Evolutionary conservation across 2,797 vertebrate genomes (phyloP), one percentile per base, ranked within the genome.

Genomic region (Balearica regulorum): DNA sequence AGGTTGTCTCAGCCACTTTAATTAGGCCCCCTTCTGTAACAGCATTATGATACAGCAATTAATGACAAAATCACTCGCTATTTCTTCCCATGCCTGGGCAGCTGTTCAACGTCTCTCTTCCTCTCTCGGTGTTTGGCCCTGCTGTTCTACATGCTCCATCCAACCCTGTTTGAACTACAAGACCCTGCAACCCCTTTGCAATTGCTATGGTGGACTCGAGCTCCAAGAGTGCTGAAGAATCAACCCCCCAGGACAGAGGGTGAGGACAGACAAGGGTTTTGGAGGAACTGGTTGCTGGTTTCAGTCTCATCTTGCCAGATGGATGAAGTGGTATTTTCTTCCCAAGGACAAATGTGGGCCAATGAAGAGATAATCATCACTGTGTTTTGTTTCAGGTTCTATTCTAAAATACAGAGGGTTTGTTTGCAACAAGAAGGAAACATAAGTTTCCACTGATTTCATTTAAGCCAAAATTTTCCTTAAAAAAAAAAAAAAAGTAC

Each of bases 181-280:
- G 51, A 7, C 31, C 2, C 4, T 3, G 64, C 39, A 75, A 62
- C 14, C 64, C 48, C 58, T 37, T 37, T 0, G 1, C 53, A 13
- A 7, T 11, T 3, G 2, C 54, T n/a, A 1, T 2, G 43, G 37
- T 26, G 64, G 64, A 14, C 21, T 31, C 3, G 1, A 55, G 41
- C 25, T 46, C 69, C 21, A 12, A 37, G 29, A 35, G 5, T 2
- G 13, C 19, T 11, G 24, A 49, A 54, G 46, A 71, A 44, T 41
- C 70, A 11, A 11, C 29, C 53, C 7, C 28, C 11, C 15, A 13
- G 62, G 39, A 46, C 29, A 57, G 49, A 57, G 29, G 31, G 29
- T 20, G 73, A 61, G 35, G 72, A 35, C 9, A 58, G 19, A 22
- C 9, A 1, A 19, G 26, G 22, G 8, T 11, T 28, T 26, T 17